Evolutionary conservation across 2,113 vertebrate genomes (phyloP), one percentile per base, ranked within the genome.

Genomic region (Oenanthe melanoleuca): DNA sequence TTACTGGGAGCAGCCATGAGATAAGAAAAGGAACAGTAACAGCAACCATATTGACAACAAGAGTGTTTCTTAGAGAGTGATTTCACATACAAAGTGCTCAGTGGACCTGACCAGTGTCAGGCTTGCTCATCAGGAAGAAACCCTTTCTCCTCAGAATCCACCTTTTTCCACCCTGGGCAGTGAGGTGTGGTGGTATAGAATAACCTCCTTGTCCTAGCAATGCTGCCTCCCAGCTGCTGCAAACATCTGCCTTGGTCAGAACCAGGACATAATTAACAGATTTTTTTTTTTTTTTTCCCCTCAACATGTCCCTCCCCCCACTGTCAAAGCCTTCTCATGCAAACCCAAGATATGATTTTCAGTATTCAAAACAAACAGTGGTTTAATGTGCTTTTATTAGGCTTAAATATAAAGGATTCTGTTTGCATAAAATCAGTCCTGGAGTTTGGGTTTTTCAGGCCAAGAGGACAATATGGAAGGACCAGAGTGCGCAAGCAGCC

Each of bases 161-260:
- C 8, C 5, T 57, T 60, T 37, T 52, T 15, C 23, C 9, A 65
- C 15, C 8, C 4, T 0, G 0, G 31, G 7, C 33, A n/a, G 16
- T 52, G 23, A 73, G 26, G 11, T 57, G 44, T 44, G 33, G 60
- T 66, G 23, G 4, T 52, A 4, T 2, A 45, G 44, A 73, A 38
- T 38, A 59, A 52, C 15, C 28, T 66, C 15, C 2, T 2, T 33
- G 18, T 50, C 22, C 37, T 33, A 33, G 42, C 12, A 40, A 11
- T 59, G 37, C 12, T 1, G 1, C 14, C 14, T 59, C 26, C 19
- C 26, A 66, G 37, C 26, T 59, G 5, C 52, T 66, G 37, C 45
- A 38, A 5, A 45, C 24, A 16, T 50, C 14, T 52, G 23, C 38
- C 37, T 44, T 59, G 28, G 26, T 59, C 60, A 72, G 67, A 73